phyloP scores from a whole-genome alignment of 1,140 invertebrate genomes.

The Papilio machaon region DNA sequence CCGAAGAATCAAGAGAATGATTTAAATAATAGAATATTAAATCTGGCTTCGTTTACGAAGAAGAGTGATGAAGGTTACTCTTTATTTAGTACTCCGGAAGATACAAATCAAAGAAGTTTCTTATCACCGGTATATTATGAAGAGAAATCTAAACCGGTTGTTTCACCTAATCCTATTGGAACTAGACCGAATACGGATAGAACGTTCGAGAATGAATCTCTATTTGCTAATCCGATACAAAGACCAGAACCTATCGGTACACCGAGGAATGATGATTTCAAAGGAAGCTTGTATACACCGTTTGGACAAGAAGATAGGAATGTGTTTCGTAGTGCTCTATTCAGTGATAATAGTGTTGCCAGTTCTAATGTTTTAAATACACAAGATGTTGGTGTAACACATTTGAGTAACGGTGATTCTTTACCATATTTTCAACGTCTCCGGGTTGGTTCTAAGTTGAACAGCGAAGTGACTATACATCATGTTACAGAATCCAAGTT shows the following conservation, averaged over 20 bases:
- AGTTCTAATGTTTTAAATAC: conserved; percentile 35
- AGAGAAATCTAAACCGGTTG: conserved; percentile 58
- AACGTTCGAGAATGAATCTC: conserved; percentile 57
- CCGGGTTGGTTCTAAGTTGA: conserved; percentile 82
- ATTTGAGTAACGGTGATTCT: conserved; percentile 61
- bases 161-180: conserved; percentile 71
- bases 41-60: conserved; percentile 73
- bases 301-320: conserved; percentile 75
- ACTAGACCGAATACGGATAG: conserved; percentile 60
- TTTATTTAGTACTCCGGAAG: conserved; percentile 67
- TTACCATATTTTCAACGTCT: conserved; percentile 82
- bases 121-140: conserved; percentile 61
- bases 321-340: conserved; percentile 72
- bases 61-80: conserved; percentile 76
- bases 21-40: conserved; percentile 66
- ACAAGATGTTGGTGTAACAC: conserved; percentile 45
- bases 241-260: conserved; percentile 76
- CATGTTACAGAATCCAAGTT: conserved; percentile 83
- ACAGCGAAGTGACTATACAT: conserved; percentile 84
- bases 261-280: conserved; percentile 60
- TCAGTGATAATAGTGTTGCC: conserved; percentile 63
- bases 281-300: conserved; percentile 67
- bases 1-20: conserved; percentile 57
- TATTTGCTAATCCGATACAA: conserved; percentile 64
- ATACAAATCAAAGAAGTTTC: conserved; percentile 63